Evolutionary conservation across 2,797 vertebrate genomes (phyloP), one percentile per base, ranked within the genome.

Genomic region (Coregonus ussuriensis): DNA sequence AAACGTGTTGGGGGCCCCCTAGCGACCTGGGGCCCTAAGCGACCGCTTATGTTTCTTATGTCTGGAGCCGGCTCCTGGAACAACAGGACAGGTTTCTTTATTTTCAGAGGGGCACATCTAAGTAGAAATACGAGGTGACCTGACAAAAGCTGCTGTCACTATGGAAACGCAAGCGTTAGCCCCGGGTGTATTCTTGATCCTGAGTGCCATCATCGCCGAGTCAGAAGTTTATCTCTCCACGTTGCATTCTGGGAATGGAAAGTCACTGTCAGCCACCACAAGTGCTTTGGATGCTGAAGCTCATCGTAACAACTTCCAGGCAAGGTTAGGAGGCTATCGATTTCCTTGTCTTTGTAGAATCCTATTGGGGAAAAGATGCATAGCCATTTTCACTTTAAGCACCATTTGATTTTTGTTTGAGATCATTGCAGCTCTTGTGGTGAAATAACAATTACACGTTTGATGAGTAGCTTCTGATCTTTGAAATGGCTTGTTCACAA

Each of bases 81-180:
- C 74, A 25, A 21, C 74, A 47, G 70, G 47, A 77, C 13, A 5
- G 29, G 25, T 67, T 33, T 16, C 14, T 33, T 67, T 67, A 16
- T 31, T 31, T 33, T 33, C 75, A 71, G 68, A 72, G 72, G 52
- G 62, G 35, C 73, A 53, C 77, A 81, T 83, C 79, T 18, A 74
- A 80, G 82, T 77, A 70, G 52, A 69, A 47, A 21, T 5, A 86
- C 75, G 84, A 87, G 79, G 85, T 91, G 82, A 89, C 84, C 80
- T 56, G 3, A 77, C 73, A 11, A 47, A 72, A 33, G 66, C 29
- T 51, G 33, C 41, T 52, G 70, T 79, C 82, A 74, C 35, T 18
- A 9, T 6, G 72, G 13, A 73, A 84, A 67, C 25, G 0, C 69
- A 70, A 68, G 1, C n/a, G 65, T 5, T 54, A 31, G 14, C 54